Evolutionary conservation across 2,797 vertebrate genomes (phyloP).

Genomic region (Crypturellus tataupa): DNA sequence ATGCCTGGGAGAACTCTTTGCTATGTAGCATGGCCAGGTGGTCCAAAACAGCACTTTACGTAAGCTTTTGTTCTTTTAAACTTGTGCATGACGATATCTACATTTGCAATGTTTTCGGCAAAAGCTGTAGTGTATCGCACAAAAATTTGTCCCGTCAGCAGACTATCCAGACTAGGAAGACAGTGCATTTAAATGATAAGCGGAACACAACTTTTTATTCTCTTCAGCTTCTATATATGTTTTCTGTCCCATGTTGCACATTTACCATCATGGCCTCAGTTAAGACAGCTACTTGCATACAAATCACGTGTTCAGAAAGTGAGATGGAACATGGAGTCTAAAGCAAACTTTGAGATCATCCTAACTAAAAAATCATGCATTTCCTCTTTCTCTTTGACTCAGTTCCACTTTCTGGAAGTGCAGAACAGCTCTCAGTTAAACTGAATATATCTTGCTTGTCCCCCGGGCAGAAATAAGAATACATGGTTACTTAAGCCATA

Average conservation of each 20-base stretch:
- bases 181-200: neutral
- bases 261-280: neutral
- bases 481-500: neutral
- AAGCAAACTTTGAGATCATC: neutral
- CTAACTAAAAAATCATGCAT: neutral
- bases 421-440: neutral
- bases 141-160: neutral
- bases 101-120: neutral
- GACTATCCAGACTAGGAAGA: neutral
- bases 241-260: neutral
- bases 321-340: neutral
- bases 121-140: neutral
- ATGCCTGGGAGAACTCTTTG: slow-evolving; percentile 90
- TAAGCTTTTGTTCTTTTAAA: slow-evolving; percentile 79
- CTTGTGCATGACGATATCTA: neutral
- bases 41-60: slow-evolving; percentile 89
- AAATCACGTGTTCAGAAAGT: neutral
- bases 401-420: neutral
- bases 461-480: neutral
- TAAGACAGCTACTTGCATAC: neutral
- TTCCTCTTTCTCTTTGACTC: neutral
- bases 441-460: neutral
- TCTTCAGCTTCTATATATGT: neutral
- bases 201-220: neutral
- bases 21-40: slow-evolving; percentile 93